Conservation (phyloP, 2,888 invertebrate species). For the Melanostoma scalare region DNA sequence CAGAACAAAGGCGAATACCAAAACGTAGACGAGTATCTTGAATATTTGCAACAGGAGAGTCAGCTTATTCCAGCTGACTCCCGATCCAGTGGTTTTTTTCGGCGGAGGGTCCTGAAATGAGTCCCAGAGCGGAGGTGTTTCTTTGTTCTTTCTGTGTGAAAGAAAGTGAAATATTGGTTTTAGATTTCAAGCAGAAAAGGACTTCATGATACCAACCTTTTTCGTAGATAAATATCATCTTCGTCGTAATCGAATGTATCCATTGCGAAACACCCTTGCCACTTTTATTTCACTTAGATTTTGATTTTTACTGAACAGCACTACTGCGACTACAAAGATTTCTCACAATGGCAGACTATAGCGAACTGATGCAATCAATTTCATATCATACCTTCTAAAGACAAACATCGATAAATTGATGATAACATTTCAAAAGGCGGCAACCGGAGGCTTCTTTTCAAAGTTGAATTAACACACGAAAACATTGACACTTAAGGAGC, state of each 20-base stretch:
- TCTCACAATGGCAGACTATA: slow-evolving; percentile 52
- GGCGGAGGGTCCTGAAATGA: slow-evolving; percentile 89
- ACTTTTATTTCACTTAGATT: too few relatives aligned
- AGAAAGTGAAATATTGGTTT: not conserved
- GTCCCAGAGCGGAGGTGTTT: slow-evolving; percentile 87
- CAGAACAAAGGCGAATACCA: slow-evolving; percentile 87
- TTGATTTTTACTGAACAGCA: not conserved
- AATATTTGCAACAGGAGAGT: slow-evolving; percentile 85
- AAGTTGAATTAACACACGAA: slow-evolving; percentile 1
- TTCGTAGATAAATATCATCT: slow-evolving; percentile 50
- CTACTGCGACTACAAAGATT: slow-evolving; percentile 28
- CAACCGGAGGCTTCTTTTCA: slow-evolving; percentile 10
- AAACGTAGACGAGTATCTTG: slow-evolving; percentile 87
- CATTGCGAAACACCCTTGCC: slow-evolving; percentile 21
- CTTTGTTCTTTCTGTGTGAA: slow-evolving; percentile 74
- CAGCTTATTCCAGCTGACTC: slow-evolving; percentile 85
- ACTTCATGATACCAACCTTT: slow-evolving; percentile 36
- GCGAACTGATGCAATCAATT: slow-evolving; percentile 61
- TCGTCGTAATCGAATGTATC: slow-evolving; percentile 55
- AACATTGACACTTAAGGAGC: slow-evolving; percentile 29
- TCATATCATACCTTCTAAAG: slow-evolving; percentile 45
- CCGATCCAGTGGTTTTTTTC: slow-evolving; percentile 87
- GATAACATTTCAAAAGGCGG: slow-evolving; percentile 51
- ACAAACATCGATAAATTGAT: slow-evolving; percentile 51
- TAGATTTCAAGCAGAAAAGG: not conserved